phyloP scores from a whole-genome alignment of 2,113 vertebrate genomes.

The Coturnix japonica region DNA sequence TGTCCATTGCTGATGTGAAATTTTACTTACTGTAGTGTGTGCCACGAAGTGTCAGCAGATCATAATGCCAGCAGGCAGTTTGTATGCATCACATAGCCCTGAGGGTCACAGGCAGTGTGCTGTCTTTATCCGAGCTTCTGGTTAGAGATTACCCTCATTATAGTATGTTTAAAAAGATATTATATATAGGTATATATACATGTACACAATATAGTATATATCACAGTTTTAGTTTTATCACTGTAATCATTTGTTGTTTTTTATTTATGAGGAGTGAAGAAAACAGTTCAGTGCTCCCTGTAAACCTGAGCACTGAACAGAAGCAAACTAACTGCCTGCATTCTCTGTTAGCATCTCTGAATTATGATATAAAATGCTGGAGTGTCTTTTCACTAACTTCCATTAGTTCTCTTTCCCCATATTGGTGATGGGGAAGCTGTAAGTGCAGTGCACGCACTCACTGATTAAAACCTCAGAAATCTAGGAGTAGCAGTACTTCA shows the following conservation, averaged over 20 bases:
- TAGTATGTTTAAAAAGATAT: background rate
- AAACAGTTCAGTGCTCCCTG: background rate
- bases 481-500: background rate
- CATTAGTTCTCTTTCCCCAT: background rate
- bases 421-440: background rate
- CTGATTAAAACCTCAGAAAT: background rate
- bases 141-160: background rate
- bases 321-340: background rate
- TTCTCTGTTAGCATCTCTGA: background rate
- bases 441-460: background rate
- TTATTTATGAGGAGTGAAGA: background rate
- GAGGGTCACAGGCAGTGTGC: background rate
- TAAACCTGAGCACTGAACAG: background rate
- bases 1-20: accelerated
- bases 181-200: background rate
- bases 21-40: background rate
- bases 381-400: background rate
- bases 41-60: background rate
- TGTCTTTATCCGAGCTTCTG: background rate
- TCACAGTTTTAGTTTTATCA: background rate
- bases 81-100: background rate
- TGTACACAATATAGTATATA: background rate
- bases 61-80: background rate
- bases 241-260: background rate
- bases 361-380: background rate